phyloP scores from a whole-genome alignment of 1,140 invertebrate species.

The Lucilia sericata region DNA sequence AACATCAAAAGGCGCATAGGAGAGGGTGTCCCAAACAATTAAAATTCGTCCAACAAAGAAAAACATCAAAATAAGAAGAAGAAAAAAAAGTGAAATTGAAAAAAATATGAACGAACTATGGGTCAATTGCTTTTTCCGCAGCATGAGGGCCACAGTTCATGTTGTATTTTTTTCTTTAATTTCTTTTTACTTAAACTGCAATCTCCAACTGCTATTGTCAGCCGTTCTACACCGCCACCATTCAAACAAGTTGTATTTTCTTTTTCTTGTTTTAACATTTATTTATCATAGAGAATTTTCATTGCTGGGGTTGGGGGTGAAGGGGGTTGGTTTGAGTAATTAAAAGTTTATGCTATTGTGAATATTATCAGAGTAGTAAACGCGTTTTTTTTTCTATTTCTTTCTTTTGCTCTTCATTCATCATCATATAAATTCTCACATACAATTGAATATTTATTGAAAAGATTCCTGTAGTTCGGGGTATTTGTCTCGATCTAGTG shows the following conservation, averaged over 20 bases:
- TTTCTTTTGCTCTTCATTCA: neutral
- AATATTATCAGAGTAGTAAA: slow-evolving; percentile 35
- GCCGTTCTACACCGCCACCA: neutral
- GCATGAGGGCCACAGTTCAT: neutral
- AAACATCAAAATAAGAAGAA: neutral
- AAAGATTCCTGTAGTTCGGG: neutral
- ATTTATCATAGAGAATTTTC: neutral
- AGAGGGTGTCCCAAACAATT: slow-evolving; percentile 1
- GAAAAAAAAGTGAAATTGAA: neutral
- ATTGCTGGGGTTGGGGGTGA: neutral
- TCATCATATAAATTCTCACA: neutral
- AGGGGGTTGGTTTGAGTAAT: slow-evolving; percentile 34
- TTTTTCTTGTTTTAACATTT: neutral
- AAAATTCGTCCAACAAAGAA: slow-evolving; percentile 8
- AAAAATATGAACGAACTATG: slow-evolving; percentile 25
- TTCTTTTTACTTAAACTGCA: too few species aligned
- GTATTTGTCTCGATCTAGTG: too few species aligned
- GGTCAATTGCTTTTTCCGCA: slow-evolving; percentile 35
- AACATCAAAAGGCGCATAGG: slow-evolving; percentile 55
- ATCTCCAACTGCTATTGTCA: neutral
- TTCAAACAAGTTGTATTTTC: neutral
- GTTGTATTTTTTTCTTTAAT: too few species aligned
- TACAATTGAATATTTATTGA: neutral
- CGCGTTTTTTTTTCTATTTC: slow-evolving; percentile 19
- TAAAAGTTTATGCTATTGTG: slow-evolving; percentile 45